Base-by-base conservation (phyloP, 2,888 invertebrate species). In the Himalopsyche japonica region DNA sequence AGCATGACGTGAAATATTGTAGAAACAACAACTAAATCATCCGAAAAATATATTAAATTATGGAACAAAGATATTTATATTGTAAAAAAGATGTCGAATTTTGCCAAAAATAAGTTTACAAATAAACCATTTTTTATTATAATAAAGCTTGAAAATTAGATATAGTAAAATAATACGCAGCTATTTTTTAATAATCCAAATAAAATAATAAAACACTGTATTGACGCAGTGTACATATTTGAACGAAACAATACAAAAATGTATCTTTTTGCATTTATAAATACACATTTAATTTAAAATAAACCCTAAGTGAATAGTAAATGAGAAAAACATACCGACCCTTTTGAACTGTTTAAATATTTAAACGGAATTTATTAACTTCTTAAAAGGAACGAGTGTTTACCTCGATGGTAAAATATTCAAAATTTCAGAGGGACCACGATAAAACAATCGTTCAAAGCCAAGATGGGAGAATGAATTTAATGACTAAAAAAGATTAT, bases 301-400 rank as follows among this genome's bases (percentile, higher is more conserved):
- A 70, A 70, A 70, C 70, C 70, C 27, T 70, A 70, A 70, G 70
- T 70, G 70, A 70, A 43, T 77, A 77, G 77, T 77, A 37, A 77
- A 77, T 77, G 77, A 64, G 77, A 77, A 77, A 34, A 77, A 77
- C 43, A 77, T 37, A 77, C 77, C 77, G 77, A 43, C 77, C 70
- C 77, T 77, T 77, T 77, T 77, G 34, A 77, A 77, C 77, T 77
- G 34, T 34, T 77, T 37, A n/a, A 77, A 77, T 77, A 77, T 77
- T 77, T 77, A 77, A 43, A 43, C 77, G 43, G 43, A 77, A 77
- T 77, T 77, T 77, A 77, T 77, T 77, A 43, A 77, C 77, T 77
- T 43, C 43, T 77, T 77, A 43, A 43, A 43, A 77, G 70, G 70
- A 70, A 70, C 70, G 70, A 70, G 70, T 70, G 70, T 70, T 70